Conservation (phyloP, 1,140 invertebrate genomes). For the Copidosoma floridanum region DNA sequence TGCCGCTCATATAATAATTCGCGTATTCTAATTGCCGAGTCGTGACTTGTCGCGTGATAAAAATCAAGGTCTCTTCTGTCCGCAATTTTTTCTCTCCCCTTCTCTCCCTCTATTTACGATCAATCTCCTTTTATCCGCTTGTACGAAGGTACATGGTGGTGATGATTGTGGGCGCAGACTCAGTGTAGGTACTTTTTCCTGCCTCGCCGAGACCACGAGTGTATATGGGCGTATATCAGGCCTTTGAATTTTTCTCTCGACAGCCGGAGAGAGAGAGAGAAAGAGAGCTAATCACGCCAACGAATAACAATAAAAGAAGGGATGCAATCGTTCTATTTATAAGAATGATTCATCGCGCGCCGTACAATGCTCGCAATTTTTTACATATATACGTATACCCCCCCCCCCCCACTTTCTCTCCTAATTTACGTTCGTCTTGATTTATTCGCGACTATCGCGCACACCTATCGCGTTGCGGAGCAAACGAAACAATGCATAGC, state of each 20-base stretch:
- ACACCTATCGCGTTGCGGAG: neutral
- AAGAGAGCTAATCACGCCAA: slow-evolving; percentile 1
- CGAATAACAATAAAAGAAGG: slow-evolving; percentile 26
- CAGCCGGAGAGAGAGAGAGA: too few relatives aligned
- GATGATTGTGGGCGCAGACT: too few relatives aligned
- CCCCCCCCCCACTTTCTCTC: neutral
- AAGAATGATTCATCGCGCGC: slow-evolving; percentile 20
- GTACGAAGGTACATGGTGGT: too few relatives aligned
- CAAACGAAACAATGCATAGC: slow-evolving; percentile 15
- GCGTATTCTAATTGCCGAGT: slow-evolving; percentile 23
- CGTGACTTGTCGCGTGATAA: slow-evolving; percentile 30
- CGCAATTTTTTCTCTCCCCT: slow-evolving; percentile 4
- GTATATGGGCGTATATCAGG: slow-evolving; percentile 18
- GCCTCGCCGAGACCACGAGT: too few relatives aligned
- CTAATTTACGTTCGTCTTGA: neutral
- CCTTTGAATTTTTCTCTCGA: slow-evolving; percentile 10
- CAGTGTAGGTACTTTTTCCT: slow-evolving; percentile 16
- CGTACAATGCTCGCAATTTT: neutral
- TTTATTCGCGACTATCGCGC: slow-evolving; percentile 17
- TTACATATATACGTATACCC: too few relatives aligned
- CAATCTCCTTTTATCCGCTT: slow-evolving; percentile 21
- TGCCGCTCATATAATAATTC: slow-evolving; percentile 17
- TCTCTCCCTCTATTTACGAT: neutral
- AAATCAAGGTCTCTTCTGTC: slow-evolving; percentile 26
- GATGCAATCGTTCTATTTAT: slow-evolving; percentile 23